Evolutionary conservation across 2,113 vertebrate species (phyloP).

Genomic region (Onychostoma macrolepis): DNA sequence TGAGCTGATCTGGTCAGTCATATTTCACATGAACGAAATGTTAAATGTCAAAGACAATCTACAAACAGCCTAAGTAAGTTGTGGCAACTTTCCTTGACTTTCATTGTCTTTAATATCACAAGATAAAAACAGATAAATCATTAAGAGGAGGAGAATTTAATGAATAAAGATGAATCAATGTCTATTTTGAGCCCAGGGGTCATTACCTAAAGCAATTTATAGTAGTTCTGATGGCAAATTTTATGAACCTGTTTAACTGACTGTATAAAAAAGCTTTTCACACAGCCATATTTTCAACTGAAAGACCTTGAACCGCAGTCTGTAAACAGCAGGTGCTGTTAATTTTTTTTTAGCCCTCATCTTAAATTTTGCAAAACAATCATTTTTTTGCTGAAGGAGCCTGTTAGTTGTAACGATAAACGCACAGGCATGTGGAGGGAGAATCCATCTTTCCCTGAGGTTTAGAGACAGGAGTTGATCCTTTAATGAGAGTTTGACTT

Average conservation of each 20-base stretch:
- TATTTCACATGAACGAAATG: background rate
- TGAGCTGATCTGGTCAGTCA: background rate
- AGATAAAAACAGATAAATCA: background rate
- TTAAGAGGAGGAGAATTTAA: background rate
- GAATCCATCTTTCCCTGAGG: background rate
- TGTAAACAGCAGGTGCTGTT: conserved; percentile 7
- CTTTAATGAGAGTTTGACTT: conserved; percentile 29
- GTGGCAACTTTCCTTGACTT: background rate
- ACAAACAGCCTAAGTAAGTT: background rate
- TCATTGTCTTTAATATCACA: background rate
- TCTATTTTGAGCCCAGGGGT: conserved; percentile 3
- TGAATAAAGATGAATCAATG: background rate
- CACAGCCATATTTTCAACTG: conserved; percentile 5
- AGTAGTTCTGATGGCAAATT: conserved; percentile 17
- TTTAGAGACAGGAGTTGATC: conserved; percentile 2
- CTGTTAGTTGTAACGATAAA: conserved; percentile 22
- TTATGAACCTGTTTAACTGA: conserved; percentile 10
- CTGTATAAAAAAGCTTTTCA: conserved; percentile 32
- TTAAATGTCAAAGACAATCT: background rate
- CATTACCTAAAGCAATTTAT: conserved; percentile 31
- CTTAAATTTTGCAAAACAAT: background rate
- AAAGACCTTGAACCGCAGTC: background rate
- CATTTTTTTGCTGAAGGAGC: background rate
- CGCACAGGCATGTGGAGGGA: background rate
- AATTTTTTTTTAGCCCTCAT: background rate